Percentiles rank a stretch among this genome's conserved stretches.
These are phyloP conservation scores for Drosophila emarginata DNA, from an alignment of 2,888 invertebrate genomes.

Conservation along the genomic window DNA sequence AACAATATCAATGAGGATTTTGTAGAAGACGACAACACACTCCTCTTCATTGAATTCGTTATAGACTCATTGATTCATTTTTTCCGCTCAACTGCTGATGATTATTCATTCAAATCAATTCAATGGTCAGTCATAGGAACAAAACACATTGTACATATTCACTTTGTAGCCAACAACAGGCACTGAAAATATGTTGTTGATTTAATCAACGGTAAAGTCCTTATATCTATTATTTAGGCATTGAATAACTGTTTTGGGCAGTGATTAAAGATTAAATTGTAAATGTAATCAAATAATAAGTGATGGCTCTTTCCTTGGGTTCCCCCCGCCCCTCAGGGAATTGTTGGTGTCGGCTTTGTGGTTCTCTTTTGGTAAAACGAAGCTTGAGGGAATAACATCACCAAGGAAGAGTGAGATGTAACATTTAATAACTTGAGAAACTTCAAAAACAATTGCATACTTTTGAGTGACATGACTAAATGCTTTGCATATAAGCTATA, in stretches of 20 bases:
- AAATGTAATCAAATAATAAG: not conserved
- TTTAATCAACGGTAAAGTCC: not conserved
- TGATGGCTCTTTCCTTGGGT: not conserved
- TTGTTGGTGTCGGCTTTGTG: not conserved
- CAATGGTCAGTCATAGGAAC: not conserved
- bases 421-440: not conserved
- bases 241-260: not conserved
- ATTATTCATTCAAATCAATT: constrained; percentile 39
- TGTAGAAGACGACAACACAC: constrained; percentile 1
- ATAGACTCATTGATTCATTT: constrained; percentile 32
- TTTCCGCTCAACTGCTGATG: constrained; percentile 44
- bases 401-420: not conserved
- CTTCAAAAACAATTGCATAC: not conserved
- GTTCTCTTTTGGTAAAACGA: not conserved
- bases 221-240: not conserved
- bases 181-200: not conserved
- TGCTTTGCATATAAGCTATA: not conserved
- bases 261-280: not conserved
- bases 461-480: constrained; percentile 1
- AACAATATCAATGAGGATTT: not conserved
- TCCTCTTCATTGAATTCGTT: not conserved
- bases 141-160: not conserved
- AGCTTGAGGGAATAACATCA: too few species aligned
- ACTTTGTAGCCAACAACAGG: not conserved
- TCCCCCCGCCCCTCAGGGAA: not conserved